Evolutionary conservation across 2,113 vertebrate genomes (phyloP).

Genomic region (Sitta europaea): DNA sequence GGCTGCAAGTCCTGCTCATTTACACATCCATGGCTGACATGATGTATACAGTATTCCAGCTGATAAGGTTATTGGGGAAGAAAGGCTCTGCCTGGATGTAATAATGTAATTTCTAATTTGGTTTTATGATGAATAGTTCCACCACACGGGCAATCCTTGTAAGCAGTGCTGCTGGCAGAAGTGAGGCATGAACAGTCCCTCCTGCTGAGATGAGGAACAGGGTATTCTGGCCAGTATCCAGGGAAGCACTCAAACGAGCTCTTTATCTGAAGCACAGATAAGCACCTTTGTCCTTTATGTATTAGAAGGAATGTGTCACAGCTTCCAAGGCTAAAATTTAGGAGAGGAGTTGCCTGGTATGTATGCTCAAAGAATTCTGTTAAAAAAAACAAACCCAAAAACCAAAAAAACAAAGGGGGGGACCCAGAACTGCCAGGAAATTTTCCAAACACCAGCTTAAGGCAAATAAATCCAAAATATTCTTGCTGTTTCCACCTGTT

Average conservation of each 20-base stretch:
- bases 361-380: neutral
- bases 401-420: too few relatives aligned
- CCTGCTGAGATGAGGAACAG: neutral
- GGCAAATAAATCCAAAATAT: neutral
- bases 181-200: neutral
- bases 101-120: neutral
- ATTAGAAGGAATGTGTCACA: neutral
- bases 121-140: neutral
- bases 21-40: neutral
- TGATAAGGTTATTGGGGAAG: neutral
- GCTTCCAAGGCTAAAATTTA: neutral
- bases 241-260: neutral
- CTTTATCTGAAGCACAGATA: neutral
- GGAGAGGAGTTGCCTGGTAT: neutral
- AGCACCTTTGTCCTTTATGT: neutral
- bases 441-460: neutral
- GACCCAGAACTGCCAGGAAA: neutral
- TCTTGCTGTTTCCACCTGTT: neutral
- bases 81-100: neutral
- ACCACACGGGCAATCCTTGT: neutral
- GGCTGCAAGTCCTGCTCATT: neutral
- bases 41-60: neutral
- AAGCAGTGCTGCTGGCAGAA: neutral
- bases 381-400: neutral
- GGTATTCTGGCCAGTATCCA: neutral